These are phyloP conservation scores for Siderastrea radians DNA, from an alignment of 92 coral and sea anemone species.

Conservation along the genomic window DNA sequence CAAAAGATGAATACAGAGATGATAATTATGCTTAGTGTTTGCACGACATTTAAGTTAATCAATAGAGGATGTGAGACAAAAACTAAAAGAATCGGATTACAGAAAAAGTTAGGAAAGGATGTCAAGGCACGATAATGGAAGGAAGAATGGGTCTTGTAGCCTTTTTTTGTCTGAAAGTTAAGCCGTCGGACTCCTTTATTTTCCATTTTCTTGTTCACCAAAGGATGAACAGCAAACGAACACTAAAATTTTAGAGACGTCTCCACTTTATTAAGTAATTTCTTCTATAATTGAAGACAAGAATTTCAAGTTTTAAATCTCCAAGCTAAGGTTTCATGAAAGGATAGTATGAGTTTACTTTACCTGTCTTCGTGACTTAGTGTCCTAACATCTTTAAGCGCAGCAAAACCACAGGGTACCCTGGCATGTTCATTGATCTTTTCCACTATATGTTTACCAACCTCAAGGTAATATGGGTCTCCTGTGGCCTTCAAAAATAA, in stretches of 20 bases:
- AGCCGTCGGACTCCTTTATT: no score
- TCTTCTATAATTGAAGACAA: not conserved
- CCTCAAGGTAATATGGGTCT: conserved; percentile 97
- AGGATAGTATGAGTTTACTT: not conserved
- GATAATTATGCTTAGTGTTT: not conserved
- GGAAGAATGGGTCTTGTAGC: no score
- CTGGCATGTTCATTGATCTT: conserved; percentile 97
- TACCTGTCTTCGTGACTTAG: conserved; percentile 99
- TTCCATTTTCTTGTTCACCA: no score
- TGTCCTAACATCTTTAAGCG: conserved; percentile 95
- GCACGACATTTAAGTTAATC: not conserved
- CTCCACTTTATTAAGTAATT: not conserved
- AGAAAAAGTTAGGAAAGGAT: no score
- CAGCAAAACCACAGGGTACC: conserved; percentile 99
- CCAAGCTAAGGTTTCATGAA: not conserved
- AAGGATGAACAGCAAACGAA: no score
- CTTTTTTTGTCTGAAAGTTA: no score
- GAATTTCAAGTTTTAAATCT: not conserved
- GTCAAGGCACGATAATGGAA: no score
- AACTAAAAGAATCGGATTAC: no score
- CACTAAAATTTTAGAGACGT: no score
- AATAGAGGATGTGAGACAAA: no score
- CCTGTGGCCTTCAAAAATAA: conserved; percentile 76
- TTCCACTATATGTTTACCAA: conserved; percentile 92
- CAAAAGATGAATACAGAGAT: not conserved